Percentiles rank a stretch among this genome's conserved stretches.
Conservation (phyloP, 2,113 vertebrate species). For the Loxodonta africana region DNA sequence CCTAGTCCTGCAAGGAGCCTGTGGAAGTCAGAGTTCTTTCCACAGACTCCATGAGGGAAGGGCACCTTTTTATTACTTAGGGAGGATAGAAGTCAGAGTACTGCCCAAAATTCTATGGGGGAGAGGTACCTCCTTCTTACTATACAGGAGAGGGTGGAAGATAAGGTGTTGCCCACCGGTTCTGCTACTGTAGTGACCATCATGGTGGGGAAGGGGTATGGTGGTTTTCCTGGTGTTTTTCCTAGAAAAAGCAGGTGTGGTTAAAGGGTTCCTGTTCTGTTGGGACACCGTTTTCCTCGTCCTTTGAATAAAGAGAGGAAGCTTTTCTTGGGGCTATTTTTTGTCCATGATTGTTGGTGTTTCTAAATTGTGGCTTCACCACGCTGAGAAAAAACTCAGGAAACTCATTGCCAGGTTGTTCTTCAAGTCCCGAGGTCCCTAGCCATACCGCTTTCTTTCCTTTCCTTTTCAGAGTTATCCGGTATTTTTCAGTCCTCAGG, state of each 20-base stretch:
- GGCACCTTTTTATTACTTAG: neutral
- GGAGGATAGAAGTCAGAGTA: neutral
- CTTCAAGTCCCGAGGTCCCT: neutral
- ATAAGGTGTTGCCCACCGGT: neutral
- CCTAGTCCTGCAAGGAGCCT: neutral
- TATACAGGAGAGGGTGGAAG: neutral
- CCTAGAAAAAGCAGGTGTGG: neutral
- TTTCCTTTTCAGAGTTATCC: neutral
- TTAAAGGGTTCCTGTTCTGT: neutral
- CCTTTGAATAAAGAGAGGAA: neutral
- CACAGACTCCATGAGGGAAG: neutral
- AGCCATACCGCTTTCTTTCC: neutral
- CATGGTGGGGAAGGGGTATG: neutral
- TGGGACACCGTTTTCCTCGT: neutral
- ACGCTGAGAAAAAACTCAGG: neutral
- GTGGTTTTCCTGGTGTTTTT: neutral
- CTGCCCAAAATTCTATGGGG: neutral
- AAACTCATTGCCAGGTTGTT: neutral
- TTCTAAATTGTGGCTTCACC: neutral
- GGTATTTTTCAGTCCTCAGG: neutral
- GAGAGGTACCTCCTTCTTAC: neutral
- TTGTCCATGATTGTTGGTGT: neutral
- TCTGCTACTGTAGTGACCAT: neutral
- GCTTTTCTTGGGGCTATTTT: neutral
- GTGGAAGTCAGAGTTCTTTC: neutral